A percentile compares a stretch with the other conserved stretches of the same genome.
These are phyloP conservation scores for Eupsittula cactorum DNA, from an alignment of 2,113 vertebrate genomes.

Conservation along the genomic window DNA sequence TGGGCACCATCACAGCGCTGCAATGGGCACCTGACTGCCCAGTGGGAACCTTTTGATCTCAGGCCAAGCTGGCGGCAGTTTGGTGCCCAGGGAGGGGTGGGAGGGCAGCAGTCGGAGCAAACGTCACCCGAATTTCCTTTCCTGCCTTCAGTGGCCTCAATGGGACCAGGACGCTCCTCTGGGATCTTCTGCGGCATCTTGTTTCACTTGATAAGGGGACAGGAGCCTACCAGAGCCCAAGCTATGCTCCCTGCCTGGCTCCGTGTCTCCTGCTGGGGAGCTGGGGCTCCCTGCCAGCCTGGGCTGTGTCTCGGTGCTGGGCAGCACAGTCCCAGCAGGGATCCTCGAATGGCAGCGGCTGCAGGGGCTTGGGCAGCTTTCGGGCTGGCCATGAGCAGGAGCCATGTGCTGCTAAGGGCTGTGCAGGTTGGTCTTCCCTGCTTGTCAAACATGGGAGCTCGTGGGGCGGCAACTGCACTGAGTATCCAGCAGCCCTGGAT, in stretches of 20 bases:
- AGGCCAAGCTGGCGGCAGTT: background rate
- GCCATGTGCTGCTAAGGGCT: accelerated
- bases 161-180: background rate
- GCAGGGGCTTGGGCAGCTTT: accelerated
- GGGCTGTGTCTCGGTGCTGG: background rate
- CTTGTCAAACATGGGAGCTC: background rate
- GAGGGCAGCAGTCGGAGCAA: background rate
- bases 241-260: background rate
- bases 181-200: background rate
- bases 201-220: background rate
- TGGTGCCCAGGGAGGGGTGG: background rate
- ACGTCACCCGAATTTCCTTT: background rate
- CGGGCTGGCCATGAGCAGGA: accelerated
- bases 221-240: background rate
- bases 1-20: background rate
- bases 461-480: no score
- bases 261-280: background rate
- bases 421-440: background rate
- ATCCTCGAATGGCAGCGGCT: accelerated
- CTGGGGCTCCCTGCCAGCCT: background rate
- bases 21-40: background rate
- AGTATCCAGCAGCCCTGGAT: background rate
- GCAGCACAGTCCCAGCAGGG: background rate
- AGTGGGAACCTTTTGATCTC: background rate
- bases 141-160: background rate